These are phyloP conservation scores for Malachius bipustulatus DNA, from an alignment of 2,888 invertebrate species.

Conservation along the genomic window DNA sequence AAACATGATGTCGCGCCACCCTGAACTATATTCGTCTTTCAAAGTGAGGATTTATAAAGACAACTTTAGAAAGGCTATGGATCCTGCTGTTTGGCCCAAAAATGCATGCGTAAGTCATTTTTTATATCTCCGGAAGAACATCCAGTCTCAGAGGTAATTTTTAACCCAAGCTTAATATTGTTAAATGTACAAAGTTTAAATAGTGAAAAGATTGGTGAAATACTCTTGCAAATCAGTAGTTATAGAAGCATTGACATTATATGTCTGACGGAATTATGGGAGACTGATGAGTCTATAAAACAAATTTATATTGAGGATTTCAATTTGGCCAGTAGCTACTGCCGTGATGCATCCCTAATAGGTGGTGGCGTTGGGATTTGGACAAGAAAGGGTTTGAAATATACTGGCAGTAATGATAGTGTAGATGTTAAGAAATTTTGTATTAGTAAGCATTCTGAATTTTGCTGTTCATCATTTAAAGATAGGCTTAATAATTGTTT, in stretches of 20 bases:
- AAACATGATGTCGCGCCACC: not conserved
- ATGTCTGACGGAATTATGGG: constrained; percentile 1
- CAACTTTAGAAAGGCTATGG: constrained; percentile 1
- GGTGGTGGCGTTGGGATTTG: not conserved
- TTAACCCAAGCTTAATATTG: not conserved
- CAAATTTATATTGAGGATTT: not conserved
- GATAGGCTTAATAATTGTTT: too few relatives aligned
- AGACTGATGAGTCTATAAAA: not conserved
- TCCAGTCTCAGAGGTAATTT: not conserved
- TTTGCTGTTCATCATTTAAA: not conserved
- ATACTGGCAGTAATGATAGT: too few relatives aligned
- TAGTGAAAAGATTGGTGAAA: not conserved
- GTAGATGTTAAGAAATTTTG: not conserved
- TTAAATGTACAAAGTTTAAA: not conserved
- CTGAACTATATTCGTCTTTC: not conserved
- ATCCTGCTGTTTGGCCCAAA: not conserved
- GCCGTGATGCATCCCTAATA: not conserved
- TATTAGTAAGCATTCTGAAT: not conserved
- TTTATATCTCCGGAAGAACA: not conserved
- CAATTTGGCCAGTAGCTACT: not conserved
- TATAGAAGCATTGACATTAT: too few relatives aligned
- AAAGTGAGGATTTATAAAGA: not conserved
- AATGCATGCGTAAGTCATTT: not conserved
- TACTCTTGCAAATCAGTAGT: too few relatives aligned
- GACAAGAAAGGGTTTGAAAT: not conserved